phyloP scores from a whole-genome alignment of 2,797 vertebrate genomes.

The Acipenser ruthenus region DNA sequence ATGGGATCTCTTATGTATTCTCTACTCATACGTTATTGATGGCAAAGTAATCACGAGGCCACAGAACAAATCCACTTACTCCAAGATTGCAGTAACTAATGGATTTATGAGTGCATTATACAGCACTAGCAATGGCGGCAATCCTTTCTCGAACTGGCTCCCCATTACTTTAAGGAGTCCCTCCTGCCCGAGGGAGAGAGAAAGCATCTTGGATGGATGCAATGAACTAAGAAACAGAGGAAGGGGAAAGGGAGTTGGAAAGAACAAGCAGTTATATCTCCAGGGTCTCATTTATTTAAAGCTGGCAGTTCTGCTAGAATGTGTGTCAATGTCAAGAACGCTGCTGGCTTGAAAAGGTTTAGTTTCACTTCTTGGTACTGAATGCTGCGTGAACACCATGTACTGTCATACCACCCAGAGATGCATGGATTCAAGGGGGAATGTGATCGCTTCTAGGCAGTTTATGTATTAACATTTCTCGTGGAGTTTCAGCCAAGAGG shows the following conservation, averaged over 20 bases:
- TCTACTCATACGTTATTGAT: constrained; percentile 66
- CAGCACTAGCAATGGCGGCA: constrained; percentile 54
- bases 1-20: constrained; percentile 52
- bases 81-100: constrained; percentile 66
- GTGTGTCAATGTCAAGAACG: neutral
- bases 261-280: neutral
- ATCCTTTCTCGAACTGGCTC: constrained; percentile 45
- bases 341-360: neutral
- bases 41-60: constrained; percentile 65
- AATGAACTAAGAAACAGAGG: neutral
- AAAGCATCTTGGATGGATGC: neutral
- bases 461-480: constrained; percentile 8
- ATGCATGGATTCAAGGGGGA: neutral
- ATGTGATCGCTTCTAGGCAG: neutral
- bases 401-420: constrained; percentile 11
- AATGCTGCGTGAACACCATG: neutral
- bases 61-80: constrained; percentile 63
- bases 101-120: constrained; percentile 72
- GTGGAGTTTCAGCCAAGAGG: constrained; percentile 9
- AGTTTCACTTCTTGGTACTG: neutral
- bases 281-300: neutral
- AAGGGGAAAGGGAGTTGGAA: neutral
- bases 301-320: neutral
- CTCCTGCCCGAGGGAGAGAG: no score
- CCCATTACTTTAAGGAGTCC: neutral